Base-by-base conservation (phyloP, 2,797 vertebrate species). In the Forpus xanthops region DNA sequence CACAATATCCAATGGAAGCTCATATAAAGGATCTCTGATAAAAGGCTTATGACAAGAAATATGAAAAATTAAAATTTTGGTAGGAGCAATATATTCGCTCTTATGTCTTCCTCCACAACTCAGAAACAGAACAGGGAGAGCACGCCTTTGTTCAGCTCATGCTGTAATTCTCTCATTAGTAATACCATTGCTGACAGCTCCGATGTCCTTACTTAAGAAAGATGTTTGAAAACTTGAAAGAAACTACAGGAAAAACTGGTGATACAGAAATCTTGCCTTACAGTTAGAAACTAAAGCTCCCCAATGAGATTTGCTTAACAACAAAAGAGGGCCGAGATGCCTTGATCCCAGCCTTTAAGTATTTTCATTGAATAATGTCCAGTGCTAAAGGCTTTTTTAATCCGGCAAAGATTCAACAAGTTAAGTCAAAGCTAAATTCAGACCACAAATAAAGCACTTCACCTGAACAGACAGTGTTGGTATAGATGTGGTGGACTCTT, bases 371-470 rank as follows among this genome's bases (percentile, higher is more conserved):
- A 92, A 73, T 62, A 87, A 64, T 56, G 70, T 73, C 82, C 87
- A 94, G 66, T 53, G 83, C 85, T 88, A 90, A 91, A 76, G 92
- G 83, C 82, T 73, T 94, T 91, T 96, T 89, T 80, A 73, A 81
- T 45, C 25, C 76, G 91, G 45, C 28, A 87, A 87, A 91, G 72
- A 92, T 18, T 60, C 44, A 94, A 86, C 66, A 91, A 79, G 81
- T 75, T 67, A 94, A 88, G 66, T 75, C 75, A 83, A 94, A 94
- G 79, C 74, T 80, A 72, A 88, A 90, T 82, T 93, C 89, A 94
- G 71, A 94, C 85, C 87, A 91, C 93, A 94, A 94, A 95, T 94
- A 94, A 90, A 95, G 82, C 41, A 67, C 6, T 96, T 78, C 60
- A 85, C 41, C 52, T 50, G 52, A 86, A 76, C 45, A 52, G 27